Percentiles rank a stretch among this genome's conserved stretches.
These are phyloP conservation scores for Neomicropteryx cornuta DNA, from an alignment of 1,140 invertebrate genomes.

Conservation along the genomic window DNA sequence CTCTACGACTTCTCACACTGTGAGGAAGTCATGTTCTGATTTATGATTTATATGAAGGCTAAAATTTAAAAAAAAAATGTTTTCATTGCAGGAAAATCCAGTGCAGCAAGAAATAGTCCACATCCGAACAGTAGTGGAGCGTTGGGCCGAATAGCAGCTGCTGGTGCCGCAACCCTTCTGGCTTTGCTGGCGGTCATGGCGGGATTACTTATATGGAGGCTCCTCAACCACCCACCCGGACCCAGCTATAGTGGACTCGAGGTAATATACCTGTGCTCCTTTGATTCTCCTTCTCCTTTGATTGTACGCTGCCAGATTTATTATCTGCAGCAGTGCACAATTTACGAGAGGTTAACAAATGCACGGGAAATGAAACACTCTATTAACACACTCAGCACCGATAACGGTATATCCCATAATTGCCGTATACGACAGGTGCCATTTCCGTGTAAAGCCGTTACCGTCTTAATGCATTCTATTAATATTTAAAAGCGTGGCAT, in stretches of 20 bases:
- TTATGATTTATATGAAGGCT: neutral
- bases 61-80: neutral
- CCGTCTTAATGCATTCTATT: too few species aligned
- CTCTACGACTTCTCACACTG: neutral
- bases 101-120: too few species aligned
- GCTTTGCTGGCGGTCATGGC: conserved; percentile 23
- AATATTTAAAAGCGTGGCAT: too few species aligned
- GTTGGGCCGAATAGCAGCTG: conserved; percentile 7
- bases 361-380: too few species aligned
- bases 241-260: conserved; percentile 8
- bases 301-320: conserved; percentile 17
- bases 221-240: conserved; percentile 1
- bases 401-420: too few species aligned
- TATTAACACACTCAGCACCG: too few species aligned
- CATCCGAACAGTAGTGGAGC: too few species aligned
- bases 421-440: too few species aligned
- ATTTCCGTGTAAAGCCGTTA: too few species aligned
- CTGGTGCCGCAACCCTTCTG: conserved; percentile 28
- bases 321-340: conserved; percentile 15
- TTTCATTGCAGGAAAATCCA: neutral
- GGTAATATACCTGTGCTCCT: conserved; percentile 17
- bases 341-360: too few species aligned
- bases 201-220: too few species aligned
- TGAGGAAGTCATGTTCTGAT: neutral
- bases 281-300: conserved; percentile 20